Evolutionary conservation across 2,888 invertebrate genomes (phyloP).

Genomic region (Trilocha varians): DNA sequence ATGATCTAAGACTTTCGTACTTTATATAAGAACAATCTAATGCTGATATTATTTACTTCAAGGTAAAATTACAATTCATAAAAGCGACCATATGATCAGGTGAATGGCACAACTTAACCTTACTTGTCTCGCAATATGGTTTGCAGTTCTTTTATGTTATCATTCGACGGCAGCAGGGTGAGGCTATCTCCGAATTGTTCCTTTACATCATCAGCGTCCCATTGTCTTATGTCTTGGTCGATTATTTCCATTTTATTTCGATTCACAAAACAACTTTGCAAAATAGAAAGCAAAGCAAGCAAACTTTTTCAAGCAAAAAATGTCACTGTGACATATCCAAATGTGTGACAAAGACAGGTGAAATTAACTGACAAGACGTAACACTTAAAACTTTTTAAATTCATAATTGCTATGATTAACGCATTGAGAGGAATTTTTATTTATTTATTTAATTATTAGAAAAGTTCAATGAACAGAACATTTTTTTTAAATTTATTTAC

Average conservation of each 20-base stretch:
- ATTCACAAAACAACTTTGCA: too few species aligned
- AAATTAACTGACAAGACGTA: slow-evolving; percentile 12
- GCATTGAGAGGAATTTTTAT: too few species aligned
- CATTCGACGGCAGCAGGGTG: slow-evolving; percentile 80
- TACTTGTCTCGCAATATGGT: slow-evolving; percentile 91
- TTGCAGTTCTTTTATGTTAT: slow-evolving; percentile 87
- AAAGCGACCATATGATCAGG: neutral
- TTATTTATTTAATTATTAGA: too few species aligned
- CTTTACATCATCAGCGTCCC: slow-evolving; percentile 53
- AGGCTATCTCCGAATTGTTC: slow-evolving; percentile 80
- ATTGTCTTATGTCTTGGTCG: slow-evolving; percentile 55
- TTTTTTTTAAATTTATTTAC: too few species aligned
- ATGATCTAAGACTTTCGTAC: too few species aligned
- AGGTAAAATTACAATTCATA: neutral
- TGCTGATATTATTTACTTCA: too few species aligned
- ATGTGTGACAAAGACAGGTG: slow-evolving; percentile 5
- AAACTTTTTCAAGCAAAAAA: slow-evolving; percentile 2
- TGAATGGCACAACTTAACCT: slow-evolving; percentile 24
- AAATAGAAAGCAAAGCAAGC: too few species aligned
- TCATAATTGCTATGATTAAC: too few species aligned
- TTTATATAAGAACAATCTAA: too few species aligned
- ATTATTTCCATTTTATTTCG: slow-evolving; percentile 48
- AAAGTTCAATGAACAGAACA: too few species aligned
- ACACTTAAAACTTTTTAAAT: too few species aligned
- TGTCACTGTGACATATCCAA: slow-evolving; percentile 9